These are phyloP conservation scores for Chiridota heheva DNA, from an alignment of 35 echinoderm and acorn worm species.

Conservation along the genomic window DNA sequence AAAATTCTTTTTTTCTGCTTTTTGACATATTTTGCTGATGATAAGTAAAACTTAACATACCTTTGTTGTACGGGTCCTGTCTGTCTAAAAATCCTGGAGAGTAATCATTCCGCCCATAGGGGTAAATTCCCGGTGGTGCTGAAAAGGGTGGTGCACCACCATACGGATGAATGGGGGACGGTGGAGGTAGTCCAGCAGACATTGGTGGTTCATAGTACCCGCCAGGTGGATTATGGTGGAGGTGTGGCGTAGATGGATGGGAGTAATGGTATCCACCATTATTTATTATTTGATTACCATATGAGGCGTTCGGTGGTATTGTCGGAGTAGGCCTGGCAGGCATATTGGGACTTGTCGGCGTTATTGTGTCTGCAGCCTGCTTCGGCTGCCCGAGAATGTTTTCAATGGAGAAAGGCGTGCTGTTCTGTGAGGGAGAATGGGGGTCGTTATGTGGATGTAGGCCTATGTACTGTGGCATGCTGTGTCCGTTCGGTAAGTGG, in stretches of 20 bases:
- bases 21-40: no score
- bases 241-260: slow-evolving; percentile 31
- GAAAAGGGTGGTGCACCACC: slow-evolving; percentile 44
- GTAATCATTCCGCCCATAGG: slow-evolving; percentile 41
- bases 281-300: slow-evolving; percentile 27
- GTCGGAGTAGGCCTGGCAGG: slow-evolving; percentile 37
- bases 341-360: slow-evolving; percentile 40
- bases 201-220: slow-evolving; percentile 42
- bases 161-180: slow-evolving; percentile 20
- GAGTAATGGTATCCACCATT: no score
- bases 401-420: slow-evolving; percentile 43
- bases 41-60: no score
- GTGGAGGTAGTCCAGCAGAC: slow-evolving; percentile 35
- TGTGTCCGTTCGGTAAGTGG: slow-evolving; percentile 46
- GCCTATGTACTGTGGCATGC: slow-evolving; percentile 15
- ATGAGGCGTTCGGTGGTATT: slow-evolving; percentile 20
- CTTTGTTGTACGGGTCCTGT: slow-evolving; percentile 40
- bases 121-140: slow-evolving; percentile 38
- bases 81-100: slow-evolving; percentile 17
- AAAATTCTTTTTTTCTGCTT: slow-evolving; percentile 1
- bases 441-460: slow-evolving; percentile 22
- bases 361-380: slow-evolving; percentile 21
- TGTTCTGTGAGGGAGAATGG: slow-evolving; percentile 36
- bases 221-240: not conserved
- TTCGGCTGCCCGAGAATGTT: slow-evolving; percentile 43